Evolutionary conservation across 2,113 vertebrate genomes (phyloP).

Genomic region (Axis porcinus): DNA sequence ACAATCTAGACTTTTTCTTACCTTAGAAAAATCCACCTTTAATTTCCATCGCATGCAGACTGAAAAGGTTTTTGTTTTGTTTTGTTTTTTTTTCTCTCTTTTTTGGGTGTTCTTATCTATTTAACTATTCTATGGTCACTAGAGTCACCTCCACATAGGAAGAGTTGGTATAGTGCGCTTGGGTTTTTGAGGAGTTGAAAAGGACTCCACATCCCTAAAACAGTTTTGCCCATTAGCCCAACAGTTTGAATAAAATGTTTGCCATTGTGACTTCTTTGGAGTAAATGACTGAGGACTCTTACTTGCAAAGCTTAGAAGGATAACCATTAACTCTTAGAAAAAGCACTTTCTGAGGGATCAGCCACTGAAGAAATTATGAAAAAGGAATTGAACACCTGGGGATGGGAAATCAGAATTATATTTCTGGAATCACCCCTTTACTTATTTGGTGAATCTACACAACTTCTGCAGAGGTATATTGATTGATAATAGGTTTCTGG

Average conservation of each 20-base stretch:
- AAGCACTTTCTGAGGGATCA: background rate
- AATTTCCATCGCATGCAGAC: background rate
- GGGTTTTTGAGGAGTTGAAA: background rate
- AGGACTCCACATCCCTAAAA: background rate
- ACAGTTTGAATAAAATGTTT: background rate
- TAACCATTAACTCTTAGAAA: background rate
- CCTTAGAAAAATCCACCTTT: background rate
- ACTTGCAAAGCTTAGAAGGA: background rate
- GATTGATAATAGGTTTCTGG: background rate
- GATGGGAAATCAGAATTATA: background rate
- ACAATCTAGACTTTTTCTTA: background rate
- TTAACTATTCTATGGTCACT: background rate
- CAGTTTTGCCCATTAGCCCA: background rate
- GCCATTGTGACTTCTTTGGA: background rate
- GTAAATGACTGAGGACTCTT: background rate
- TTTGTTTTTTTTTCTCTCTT: background rate
- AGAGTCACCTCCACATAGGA: background rate
- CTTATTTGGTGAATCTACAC: background rate
- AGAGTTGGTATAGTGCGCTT: background rate
- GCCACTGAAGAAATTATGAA: background rate
- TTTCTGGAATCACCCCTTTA: background rate
- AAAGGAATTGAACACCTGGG: background rate
- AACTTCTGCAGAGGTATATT: background rate
- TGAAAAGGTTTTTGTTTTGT: background rate
- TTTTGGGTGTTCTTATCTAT: background rate